Conservation (phyloP, 2,888 invertebrate genomes). For the Spodoptera picta region DNA sequence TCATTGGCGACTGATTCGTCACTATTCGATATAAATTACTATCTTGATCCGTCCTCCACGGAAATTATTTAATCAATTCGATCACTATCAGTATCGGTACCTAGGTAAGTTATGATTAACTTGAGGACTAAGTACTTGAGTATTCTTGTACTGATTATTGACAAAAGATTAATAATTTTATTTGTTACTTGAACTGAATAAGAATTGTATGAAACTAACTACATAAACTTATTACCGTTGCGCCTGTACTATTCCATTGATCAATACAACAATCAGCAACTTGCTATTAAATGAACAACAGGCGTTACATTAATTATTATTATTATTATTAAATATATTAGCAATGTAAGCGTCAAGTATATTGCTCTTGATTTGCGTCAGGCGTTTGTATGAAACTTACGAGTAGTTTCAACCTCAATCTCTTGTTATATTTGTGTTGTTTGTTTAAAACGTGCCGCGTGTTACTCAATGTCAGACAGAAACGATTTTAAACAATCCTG, state of each 20-base stretch:
- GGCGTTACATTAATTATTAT: too few species aligned
- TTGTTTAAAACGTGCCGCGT: conserved; percentile 15
- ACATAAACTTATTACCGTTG: not conserved
- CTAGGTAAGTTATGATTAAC: too few species aligned
- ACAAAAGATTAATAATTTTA: too few species aligned
- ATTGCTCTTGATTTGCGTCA: conserved; percentile 13
- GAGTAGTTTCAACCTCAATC: too few species aligned
- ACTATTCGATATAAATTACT: not conserved
- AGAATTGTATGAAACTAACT: too few species aligned
- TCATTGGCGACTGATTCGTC: conserved; percentile 2
- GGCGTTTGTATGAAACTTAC: conserved; percentile 11
- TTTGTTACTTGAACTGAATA: too few species aligned
- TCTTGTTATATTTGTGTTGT: not conserved
- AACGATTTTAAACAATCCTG: conserved; percentile 41
- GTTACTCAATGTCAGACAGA: conserved; percentile 40
- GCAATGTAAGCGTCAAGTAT: too few species aligned
- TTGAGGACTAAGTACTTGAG: too few species aligned
- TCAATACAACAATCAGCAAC: not conserved
- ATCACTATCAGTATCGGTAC: too few species aligned
- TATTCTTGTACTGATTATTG: too few species aligned
- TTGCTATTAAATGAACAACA: not conserved
- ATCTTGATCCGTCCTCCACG: too few species aligned
- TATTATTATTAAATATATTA: not conserved
- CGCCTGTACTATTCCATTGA: not conserved
- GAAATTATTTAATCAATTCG: too few species aligned